Conservation (phyloP, 2,113 vertebrate genomes). For the Hyaena hyaena region DNA sequence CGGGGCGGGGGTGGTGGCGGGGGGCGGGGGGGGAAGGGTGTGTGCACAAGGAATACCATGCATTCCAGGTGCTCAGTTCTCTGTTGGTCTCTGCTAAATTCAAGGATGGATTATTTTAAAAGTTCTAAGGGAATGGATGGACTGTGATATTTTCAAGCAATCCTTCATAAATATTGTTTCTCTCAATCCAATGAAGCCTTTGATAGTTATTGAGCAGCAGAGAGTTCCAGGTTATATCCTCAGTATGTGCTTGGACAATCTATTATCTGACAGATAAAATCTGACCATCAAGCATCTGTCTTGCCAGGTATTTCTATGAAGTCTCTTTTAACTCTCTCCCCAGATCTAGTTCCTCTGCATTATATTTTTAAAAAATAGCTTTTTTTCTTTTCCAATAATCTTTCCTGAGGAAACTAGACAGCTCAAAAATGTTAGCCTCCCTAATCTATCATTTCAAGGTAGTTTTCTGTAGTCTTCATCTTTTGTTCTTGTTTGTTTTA, state of each 20-base stretch:
- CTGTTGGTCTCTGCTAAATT: not conserved
- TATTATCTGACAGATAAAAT: not conserved
- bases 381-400: not conserved
- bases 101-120: not conserved
- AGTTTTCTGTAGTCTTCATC: not conserved
- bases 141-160: not conserved
- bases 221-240: not conserved
- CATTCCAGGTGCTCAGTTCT: not conserved
- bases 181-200: not conserved
- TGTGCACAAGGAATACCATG: too few relatives aligned
- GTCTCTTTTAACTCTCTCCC: not conserved
- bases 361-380: not conserved
- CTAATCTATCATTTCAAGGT: not conserved
- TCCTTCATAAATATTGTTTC: not conserved
- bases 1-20: accelerated
- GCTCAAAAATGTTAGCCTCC: not conserved
- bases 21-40: too few relatives aligned
- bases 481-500: constrained; percentile 2
- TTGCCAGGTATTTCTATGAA: not conserved
- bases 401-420: not conserved
- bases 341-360: not conserved
- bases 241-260: not conserved
- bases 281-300: not conserved
- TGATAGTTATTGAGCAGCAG: not conserved
- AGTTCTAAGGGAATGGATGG: not conserved